Base-by-base conservation (phyloP, 2,113 vertebrate species). In the Baryphthengus martii region DNA sequence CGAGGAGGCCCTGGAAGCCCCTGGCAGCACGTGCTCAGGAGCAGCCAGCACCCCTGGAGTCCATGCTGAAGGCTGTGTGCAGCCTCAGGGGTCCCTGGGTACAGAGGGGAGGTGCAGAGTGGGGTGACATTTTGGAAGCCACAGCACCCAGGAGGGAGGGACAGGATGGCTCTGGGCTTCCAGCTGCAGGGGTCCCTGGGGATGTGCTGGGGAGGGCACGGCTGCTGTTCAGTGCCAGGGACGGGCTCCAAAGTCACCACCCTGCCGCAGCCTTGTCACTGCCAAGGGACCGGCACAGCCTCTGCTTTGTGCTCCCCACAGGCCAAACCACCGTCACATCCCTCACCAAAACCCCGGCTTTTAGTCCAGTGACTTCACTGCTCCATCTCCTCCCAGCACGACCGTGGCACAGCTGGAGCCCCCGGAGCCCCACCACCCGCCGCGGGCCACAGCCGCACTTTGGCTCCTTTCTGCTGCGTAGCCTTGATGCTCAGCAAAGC, bases 401-500 rank as follows among this genome's bases (percentile, higher is more conserved):
- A 53, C 85, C 7, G 0, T 1, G 2, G 66, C 0, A 0, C 82
- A 55, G 93, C 49, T 17, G 1, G 62, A 65, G 67, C 89, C 83
- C 0, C 0, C 0, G 1, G 58, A 47, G 39, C 63, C 6, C 0
- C 66, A 7, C 52, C 81, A 10, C 85, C 40, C 33, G 1, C 87
- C 0, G 6, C 0, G 3, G 56, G 37, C 59, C 6, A 7, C 28
- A 3, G 85, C 63, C 3, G 1, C 4, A 76, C 76, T 59, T 61
- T 47, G 86, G 85, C 96, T 93, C 72, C 85, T 19, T 3, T 52
- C 85, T 90, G 78, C 71, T 65, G 86, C 14, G 2, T 39, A 98
- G 97, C 98, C 98, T 98, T 98, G 98, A 97, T 93, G 93, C 91
- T 97, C 87, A 85, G 94, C 85, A 89, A 83, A 92, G 95, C 93